phyloP scores from a whole-genome alignment of 2,888 invertebrate genomes.

The Pimpla rufipes region DNA sequence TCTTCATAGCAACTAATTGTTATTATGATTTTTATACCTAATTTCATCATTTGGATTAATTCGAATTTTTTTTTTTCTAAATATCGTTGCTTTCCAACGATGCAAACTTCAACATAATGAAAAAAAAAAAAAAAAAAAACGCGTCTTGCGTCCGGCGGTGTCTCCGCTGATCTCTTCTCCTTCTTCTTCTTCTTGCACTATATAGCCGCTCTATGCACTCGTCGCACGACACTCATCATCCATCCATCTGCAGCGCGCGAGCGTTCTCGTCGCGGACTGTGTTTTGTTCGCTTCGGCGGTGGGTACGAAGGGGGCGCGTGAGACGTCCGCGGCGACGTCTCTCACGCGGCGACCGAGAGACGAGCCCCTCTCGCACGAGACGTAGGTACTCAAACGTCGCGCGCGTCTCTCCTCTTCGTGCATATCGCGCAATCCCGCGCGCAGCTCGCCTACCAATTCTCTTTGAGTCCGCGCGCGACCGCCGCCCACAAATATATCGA shows the following conservation, averaged over 20 bases:
- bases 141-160: not conserved
- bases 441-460: not conserved
- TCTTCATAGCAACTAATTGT: too few species aligned
- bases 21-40: too few species aligned
- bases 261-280: not conserved
- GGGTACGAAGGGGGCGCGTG: constrained; percentile 14
- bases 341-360: constrained; percentile 16
- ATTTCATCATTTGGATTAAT: too few species aligned
- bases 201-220: constrained; percentile 9
- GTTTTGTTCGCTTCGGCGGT: constrained; percentile 15
- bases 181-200: not conserved
- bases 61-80: too few species aligned
- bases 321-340: too few species aligned
- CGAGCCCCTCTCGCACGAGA: constrained; percentile 11
- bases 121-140: too few species aligned
- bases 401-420: not conserved
- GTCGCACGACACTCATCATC: constrained; percentile 36
- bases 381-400: constrained; percentile 1
- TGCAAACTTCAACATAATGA: too few species aligned
- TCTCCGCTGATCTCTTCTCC: constrained; percentile 16
- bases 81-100: too few species aligned
- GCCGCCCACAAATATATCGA: constrained; percentile 50
- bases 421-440: constrained; percentile 5
- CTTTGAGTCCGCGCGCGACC: not conserved
- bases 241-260: constrained; percentile 24